Base-by-base conservation (phyloP, 2,888 invertebrate species). In the Parasteatoda lunata region DNA sequence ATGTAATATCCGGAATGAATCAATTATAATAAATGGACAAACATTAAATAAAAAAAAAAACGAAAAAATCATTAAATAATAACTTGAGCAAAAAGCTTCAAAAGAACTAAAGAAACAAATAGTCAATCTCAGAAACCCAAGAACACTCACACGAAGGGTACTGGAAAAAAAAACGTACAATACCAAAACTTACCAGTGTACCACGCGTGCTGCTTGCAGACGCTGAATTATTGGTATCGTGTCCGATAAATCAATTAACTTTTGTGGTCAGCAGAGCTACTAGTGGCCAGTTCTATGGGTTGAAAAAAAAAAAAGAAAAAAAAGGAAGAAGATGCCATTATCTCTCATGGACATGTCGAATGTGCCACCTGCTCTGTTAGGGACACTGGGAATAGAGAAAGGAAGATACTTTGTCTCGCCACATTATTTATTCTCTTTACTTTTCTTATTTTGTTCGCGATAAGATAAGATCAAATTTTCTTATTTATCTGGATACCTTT, bases 181-280 rank as follows among this genome's bases (percentile, higher is more conserved):
- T 59, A 64, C 30, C 13, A 30, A 64, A 70, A 75, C 77, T 77
- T 45, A 9, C 66, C 49, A 76, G 75, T 47, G 48, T 9, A 59
- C 30, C 45, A 51, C 45, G 11, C 13, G 80, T 66, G 66, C 72
- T 68, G 49, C 49, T 82, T 54, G 68, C 48, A 71, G 69, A 71
- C 85, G 52, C 51, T 80, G 77, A 81, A 77, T 80, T 80, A 77
- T 66, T 80, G 66, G 76, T 71, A 77, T 47, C 65, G 51, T 52
- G 51, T 66, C 80, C 85, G 77, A 80, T 86, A 84, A 86, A 86
- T 86, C 85, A 86, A 86, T 86, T 86, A 86, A 86, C 80, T 86
- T 86, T 86, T 81, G 85, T 77, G 80, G 85, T 80, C 85, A 76
- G 76, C 45, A 52, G 85, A 79, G 77, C 73, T 78, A 78, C 54